Conservation (phyloP, 2,888 invertebrate species). For the Mayetiola destructor region DNA sequence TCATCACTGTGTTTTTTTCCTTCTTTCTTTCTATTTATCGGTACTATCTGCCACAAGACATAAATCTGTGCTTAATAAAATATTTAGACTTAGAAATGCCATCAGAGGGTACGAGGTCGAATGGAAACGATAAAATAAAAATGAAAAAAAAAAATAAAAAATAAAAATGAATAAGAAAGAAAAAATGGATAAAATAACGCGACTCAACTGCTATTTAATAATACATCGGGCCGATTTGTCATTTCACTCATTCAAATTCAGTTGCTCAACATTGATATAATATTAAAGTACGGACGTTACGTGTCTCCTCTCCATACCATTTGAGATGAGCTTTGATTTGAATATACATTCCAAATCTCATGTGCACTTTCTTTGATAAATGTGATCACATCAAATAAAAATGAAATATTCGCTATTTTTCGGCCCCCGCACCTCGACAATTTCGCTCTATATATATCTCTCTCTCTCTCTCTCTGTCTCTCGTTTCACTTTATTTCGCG, state of each 20-base stretch:
- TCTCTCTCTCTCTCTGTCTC: no score
- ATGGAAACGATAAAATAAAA: no score
- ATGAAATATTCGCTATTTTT: background rate
- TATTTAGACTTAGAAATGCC: constrained; percentile 1
- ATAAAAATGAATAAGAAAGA: no score
- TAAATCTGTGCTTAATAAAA: constrained; percentile 1
- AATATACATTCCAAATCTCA: background rate
- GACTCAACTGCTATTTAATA: constrained; percentile 1
- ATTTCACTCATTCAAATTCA: constrained; percentile 11
- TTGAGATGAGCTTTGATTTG: no score
- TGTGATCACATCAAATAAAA: constrained; percentile 1
- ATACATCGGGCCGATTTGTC: constrained; percentile 11
- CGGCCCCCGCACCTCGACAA: background rate
- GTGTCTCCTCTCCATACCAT: background rate
- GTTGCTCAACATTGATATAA: no score
- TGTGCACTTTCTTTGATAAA: constrained; percentile 11
- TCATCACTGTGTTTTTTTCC: background rate
- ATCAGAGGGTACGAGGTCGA: no score
- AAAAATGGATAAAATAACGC: no score
- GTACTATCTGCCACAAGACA: background rate
- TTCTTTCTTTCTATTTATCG: background rate
- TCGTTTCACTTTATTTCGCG: no score
- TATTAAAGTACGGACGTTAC: constrained; percentile 7
- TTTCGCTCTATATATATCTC: no score
- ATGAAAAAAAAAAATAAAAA: no score